Evolutionary conservation across 2,888 invertebrate genomes (phyloP), one percentile per base, ranked within the genome.

Genomic region (Sylvicola cinctus): DNA sequence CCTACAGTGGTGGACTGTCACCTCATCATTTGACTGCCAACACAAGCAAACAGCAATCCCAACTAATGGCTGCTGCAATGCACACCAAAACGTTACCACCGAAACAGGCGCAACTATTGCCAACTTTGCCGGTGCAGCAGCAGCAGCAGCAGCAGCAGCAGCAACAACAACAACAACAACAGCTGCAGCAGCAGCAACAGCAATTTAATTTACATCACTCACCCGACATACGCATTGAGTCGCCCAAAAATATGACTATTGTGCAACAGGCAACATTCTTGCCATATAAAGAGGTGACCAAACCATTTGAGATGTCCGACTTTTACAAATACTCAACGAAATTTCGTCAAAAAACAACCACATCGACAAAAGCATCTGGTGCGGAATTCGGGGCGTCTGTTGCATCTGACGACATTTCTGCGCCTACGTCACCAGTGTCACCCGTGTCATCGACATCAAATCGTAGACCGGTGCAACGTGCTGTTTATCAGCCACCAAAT

Each of bases 311-410:
- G 64, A 90, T 93, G 84, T 78, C 90, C 0, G 95, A 95, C 58
- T 93, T 90, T 56, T 95, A 91, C 55, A 95, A 93, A 58, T 95
- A 95, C 55, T 93, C 91, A 34, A 90, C 88, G 4, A 88, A 90
- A 53, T 87, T 80, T 54, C 70, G 90, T 40, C 75, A 85, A 43
- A 68, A 65, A 44, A 54, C n/a, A n/a, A n/a, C n/a, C n/a, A n/a
- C n/a, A n/a, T n/a, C n/a, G n/a, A n/a, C n/a, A n/a, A n/a, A n/a
- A n/a, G n/a, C n/a, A n/a, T n/a, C n/a, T n/a, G n/a, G n/a, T n/a
- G n/a, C n/a, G n/a, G n/a, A n/a, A n/a, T n/a, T n/a, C n/a, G n/a
- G n/a, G n/a, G n/a, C n/a, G n/a, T n/a, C n/a, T n/a, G n/a, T n/a
- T n/a, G n/a, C n/a, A n/a, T n/a, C n/a, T n/a, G n/a, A n/a, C n/a